phyloP scores from a whole-genome alignment of 2,888 invertebrate species.

The Drosophila pegasa region DNA sequence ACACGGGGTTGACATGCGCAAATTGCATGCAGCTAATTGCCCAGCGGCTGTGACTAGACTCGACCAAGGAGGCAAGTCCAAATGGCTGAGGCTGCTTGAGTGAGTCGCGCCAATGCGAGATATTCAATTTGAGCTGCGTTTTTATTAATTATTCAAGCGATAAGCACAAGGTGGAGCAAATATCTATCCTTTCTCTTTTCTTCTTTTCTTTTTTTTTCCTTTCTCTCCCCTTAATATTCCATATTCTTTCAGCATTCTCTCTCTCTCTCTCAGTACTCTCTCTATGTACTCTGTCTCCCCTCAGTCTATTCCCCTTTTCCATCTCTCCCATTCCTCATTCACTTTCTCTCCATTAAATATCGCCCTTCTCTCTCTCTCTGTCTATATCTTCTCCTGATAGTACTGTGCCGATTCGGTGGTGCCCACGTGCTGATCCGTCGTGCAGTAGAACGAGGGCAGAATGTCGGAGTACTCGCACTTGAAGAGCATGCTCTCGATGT shows the following conservation, averaged over 20 bases:
- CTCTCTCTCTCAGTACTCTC: no score
- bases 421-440: conserved; percentile 24
- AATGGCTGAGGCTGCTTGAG: conserved; percentile 31
- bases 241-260: no score
- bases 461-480: neutral
- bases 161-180: conserved; percentile 6
- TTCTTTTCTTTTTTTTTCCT: no score
- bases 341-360: no score
- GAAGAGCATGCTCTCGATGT: conserved; percentile 41
- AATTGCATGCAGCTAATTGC: conserved; percentile 78
- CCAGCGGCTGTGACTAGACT: conserved; percentile 46
- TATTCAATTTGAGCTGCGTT: conserved; percentile 19
- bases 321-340: no score
- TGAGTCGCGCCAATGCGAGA: conserved; percentile 2
- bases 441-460: conserved; percentile 26
- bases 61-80: conserved; percentile 16
- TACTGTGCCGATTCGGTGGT: conserved; percentile 45
- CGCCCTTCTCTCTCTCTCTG: no score
- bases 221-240: no score
- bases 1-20: conserved; percentile 63
- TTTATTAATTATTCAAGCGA: conserved; percentile 27
- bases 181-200: no score
- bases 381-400: conserved; percentile 40
- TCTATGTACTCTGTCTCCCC: no score
- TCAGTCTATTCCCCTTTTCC: no score